Percentiles rank a stretch among this genome's conserved stretches.
These are phyloP conservation scores for Callospermophilus lateralis DNA, from an alignment of 2,113 vertebrate genomes.

Conservation along the genomic window DNA sequence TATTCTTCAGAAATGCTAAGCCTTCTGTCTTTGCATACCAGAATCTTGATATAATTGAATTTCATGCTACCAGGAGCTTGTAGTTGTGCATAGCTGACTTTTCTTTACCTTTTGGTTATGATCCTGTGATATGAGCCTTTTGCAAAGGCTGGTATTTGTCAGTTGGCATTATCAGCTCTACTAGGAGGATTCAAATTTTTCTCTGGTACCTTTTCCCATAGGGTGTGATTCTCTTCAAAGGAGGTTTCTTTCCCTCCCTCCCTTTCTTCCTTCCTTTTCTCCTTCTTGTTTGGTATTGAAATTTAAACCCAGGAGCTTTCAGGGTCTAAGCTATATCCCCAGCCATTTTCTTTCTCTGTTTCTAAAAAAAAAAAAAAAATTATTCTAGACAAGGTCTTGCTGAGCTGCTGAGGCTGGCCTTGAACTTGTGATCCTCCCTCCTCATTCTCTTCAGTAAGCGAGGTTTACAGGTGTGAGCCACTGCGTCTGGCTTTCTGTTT, in stretches of 20 bases:
- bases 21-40: neutral
- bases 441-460: no score
- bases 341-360: no score
- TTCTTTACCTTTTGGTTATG: neutral
- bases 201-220: neutral
- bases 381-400: no score
- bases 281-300: no score
- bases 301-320: no score
- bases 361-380: no score
- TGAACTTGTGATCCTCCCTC: no score
- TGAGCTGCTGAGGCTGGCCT: no score
- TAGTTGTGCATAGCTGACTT: neutral
- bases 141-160: neutral
- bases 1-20: slow-evolving; percentile 24
- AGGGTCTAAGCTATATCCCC: no score
- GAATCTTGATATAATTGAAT: neutral
- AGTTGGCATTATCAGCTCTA: neutral
- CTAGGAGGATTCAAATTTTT: neutral
- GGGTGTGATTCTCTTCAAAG: neutral
- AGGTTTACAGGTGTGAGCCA: no score
- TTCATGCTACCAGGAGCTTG: neutral
- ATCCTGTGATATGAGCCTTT: neutral
- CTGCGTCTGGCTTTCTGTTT: neutral
- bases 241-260: neutral
- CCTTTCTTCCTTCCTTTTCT: no score